These are phyloP conservation scores for Octonoba sinensis DNA, from an alignment of 2,888 invertebrate genomes.

Conservation along the genomic window DNA sequence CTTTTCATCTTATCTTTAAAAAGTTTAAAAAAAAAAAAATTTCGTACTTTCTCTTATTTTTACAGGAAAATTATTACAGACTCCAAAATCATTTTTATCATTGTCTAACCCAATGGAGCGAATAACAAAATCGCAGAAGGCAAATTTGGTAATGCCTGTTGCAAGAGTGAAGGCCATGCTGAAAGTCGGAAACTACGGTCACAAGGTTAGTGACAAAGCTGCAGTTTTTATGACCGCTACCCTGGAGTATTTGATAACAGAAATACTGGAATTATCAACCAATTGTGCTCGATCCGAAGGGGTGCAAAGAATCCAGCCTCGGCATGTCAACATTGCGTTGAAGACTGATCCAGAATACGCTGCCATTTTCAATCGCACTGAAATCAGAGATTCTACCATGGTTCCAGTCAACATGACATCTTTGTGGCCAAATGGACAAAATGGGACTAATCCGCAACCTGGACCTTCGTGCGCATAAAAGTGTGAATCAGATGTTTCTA, in stretches of 20 bases:
- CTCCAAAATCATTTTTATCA: no score
- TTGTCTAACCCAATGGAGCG: no score
- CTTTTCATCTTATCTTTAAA: no score
- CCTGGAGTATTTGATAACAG: neutral
- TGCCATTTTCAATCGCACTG: neutral
- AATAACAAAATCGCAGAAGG: no score
- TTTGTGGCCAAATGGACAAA: neutral
- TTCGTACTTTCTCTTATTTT: no score
- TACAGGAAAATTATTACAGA: no score
- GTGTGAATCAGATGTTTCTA: neutral
- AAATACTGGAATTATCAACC: conserved; percentile 1
- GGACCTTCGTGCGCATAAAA: no score
- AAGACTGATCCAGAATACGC: neutral
- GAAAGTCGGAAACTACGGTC: neutral
- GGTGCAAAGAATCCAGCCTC: neutral
- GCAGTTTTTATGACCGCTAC: neutral
- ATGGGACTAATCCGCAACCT: neutral
- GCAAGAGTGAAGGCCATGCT: no score
- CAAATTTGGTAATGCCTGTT: no score
- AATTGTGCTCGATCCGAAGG: neutral
- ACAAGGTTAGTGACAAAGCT: neutral
- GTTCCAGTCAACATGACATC: neutral
- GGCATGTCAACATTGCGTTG: neutral
- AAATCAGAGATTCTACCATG: neutral
- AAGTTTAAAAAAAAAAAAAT: no score